Percentiles rank a stretch among this genome's conserved stretches.
These are phyloP conservation scores for Bedellia somnulentella DNA, from an alignment of 2,888 invertebrate genomes.

Conservation along the genomic window DNA sequence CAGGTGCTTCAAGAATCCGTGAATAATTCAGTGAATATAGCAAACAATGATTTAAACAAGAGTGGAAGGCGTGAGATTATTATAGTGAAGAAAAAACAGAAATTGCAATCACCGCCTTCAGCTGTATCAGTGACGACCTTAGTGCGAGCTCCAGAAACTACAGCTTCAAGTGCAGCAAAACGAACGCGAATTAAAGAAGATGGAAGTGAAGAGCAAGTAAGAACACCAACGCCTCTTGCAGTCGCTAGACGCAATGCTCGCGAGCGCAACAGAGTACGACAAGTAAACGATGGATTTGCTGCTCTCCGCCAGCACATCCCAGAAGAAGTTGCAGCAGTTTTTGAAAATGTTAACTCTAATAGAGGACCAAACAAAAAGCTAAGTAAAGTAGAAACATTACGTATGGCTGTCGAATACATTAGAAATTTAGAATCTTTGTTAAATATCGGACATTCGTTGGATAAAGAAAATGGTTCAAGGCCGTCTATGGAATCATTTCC, in stretches of 20 bases:
- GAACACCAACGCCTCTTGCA: constrained; percentile 73
- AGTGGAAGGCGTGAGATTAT: constrained; percentile 51
- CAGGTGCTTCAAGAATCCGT: constrained; percentile 68
- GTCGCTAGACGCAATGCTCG: constrained; percentile 89
- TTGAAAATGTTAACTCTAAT: constrained; percentile 66
- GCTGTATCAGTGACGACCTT: constrained; percentile 47
- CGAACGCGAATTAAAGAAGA: constrained; percentile 37
- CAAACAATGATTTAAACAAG: constrained; percentile 36
- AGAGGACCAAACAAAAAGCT: constrained; percentile 74
- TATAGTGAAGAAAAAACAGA: constrained; percentile 55
- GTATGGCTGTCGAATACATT: constrained; percentile 91
- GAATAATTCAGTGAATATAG: constrained; percentile 61
- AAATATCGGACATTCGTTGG: constrained; percentile 66
- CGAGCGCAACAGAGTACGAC: constrained; percentile 89
- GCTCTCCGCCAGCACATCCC: constrained; percentile 87
- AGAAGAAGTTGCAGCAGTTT: constrained; percentile 73
- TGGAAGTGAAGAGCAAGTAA: constrained; percentile 42
- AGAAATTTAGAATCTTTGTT: constrained; percentile 76
- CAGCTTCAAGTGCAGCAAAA: constrained; percentile 29
- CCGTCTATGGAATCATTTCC: constrained; percentile 52
- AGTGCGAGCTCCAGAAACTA: constrained; percentile 33
- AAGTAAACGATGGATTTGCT: constrained; percentile 90
- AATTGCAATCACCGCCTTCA: constrained; percentile 28
- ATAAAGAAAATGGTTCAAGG: constrained; percentile 44
- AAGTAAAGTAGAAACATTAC: constrained; percentile 85